Evolutionary conservation across 2,113 vertebrate genomes (phyloP), one percentile per base, ranked within the genome.

Genomic region (Brachirus orientalis): DNA sequence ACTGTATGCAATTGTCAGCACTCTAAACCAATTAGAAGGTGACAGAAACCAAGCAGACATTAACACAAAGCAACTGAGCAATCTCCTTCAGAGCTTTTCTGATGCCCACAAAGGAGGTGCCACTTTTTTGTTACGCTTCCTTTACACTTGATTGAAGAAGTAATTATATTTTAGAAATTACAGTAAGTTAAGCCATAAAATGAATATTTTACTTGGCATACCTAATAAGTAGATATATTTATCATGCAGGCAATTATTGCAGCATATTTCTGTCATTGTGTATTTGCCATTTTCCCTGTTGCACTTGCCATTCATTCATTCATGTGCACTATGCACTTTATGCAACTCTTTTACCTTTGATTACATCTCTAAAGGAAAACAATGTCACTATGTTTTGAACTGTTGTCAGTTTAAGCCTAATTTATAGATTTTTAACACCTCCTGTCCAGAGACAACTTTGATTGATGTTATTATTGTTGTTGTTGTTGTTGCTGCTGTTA

Each of bases 1-100:
- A 62, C 53, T 46, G 46, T 13, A 19, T 61, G 57, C 65, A 69
- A 77, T 58, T 55, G 46, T 82, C 70, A 73, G 73, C 81, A 69
- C 51, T 48, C 55, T n/a, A 55, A 80, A 71, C 63, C 78, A 84
- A 80, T 84, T 86, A 85, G 28, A 62, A 74, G 47, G 43, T 78
- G 72, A 73, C 76, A 56, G 53, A 47, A 69, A 63, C 51, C 52
- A 67, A 63, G 79, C 55, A 60, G 65, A 78, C 69, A 63, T 73
- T 67, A 66, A 68, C 64, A 85, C 68, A 70, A 64, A 73, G 69
- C 63, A 58, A 72, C 35, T 10, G 36, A 43, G 41, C 46, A 63
- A 22, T 79, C 55, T 65, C 45, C 36, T 51, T 22, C 43, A 8
- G 53, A 52, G 55, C 71, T 36, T 71, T 73, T 67, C 45, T 69